Conservation (phyloP, 2,888 invertebrate genomes). For the Creontiades dilutus region DNA sequence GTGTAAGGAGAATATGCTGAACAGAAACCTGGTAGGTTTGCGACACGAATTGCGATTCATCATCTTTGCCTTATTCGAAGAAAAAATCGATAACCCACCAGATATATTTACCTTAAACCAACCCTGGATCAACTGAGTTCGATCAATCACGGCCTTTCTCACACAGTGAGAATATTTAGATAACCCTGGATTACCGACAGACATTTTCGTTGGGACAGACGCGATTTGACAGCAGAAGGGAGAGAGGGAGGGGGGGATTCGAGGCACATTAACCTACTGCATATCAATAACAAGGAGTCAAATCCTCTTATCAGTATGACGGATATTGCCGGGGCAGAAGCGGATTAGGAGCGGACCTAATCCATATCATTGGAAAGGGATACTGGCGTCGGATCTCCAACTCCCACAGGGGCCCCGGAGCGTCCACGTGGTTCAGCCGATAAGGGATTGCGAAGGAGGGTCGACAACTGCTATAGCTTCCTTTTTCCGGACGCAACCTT, state of each 20-base stretch:
- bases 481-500: background rate
- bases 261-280: conserved; percentile 32
- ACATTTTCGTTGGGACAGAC: background rate
- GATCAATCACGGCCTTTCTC: background rate
- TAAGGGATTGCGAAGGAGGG: conserved; percentile 35
- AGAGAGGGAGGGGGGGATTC: background rate
- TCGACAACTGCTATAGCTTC: conserved; percentile 8
- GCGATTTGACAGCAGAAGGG: background rate
- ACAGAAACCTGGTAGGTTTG: too few relatives aligned
- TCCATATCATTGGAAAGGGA: conserved; percentile 17
- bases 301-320: conserved; percentile 53
- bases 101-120: too few relatives aligned
- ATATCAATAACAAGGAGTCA: conserved; percentile 47
- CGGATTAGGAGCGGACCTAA: conserved; percentile 43
- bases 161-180: background rate
- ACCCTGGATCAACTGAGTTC: background rate
- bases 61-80: too few relatives aligned
- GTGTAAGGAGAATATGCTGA: too few relatives aligned
- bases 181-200: background rate
- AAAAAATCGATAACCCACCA: too few relatives aligned
- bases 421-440: conserved; percentile 51
- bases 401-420: conserved; percentile 1
- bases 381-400: conserved; percentile 18
- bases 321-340: conserved; percentile 37
- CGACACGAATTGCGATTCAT: too few relatives aligned